Percentiles rank a stretch among this genome's conserved stretches.
These are phyloP conservation scores for Parasteatoda lunata DNA, from an alignment of 2,888 invertebrate species.

Conservation along the genomic window DNA sequence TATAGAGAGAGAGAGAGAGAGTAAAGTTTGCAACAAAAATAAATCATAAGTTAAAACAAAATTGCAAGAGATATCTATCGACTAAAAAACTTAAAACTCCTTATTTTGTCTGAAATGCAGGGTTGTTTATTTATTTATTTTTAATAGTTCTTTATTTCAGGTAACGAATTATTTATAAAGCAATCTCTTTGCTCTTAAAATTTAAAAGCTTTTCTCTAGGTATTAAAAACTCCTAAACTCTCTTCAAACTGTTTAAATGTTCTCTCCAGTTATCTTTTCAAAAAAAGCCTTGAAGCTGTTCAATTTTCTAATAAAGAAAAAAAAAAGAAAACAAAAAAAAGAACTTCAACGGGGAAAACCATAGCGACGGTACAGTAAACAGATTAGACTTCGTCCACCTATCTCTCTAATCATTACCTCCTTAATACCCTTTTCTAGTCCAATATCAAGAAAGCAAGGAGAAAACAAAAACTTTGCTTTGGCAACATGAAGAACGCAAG, in stretches of 20 bases:
- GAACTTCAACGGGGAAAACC: background rate
- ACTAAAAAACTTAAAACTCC: too few relatives aligned
- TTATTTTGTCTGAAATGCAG: too few relatives aligned
- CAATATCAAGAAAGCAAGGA: slow-evolving; percentile 22
- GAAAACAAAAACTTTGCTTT: slow-evolving; percentile 23
- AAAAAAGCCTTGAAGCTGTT: background rate
- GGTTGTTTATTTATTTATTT: too few relatives aligned
- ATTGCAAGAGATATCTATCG: too few relatives aligned
- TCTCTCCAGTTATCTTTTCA: background rate
- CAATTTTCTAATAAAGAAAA: background rate
- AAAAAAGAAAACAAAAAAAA: background rate
- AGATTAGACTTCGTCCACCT: slow-evolving; percentile 37
- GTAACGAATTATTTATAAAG: too few relatives aligned
- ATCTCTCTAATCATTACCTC: slow-evolving; percentile 43
- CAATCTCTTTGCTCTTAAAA: background rate
- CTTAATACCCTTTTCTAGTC: slow-evolving; percentile 51
- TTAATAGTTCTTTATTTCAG: too few relatives aligned
- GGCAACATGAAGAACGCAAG: slow-evolving; percentile 7
- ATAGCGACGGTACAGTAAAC: slow-evolving; percentile 5
- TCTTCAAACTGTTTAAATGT: background rate
- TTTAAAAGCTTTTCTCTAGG: background rate
- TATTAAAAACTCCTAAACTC: background rate
- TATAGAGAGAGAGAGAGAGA: too few relatives aligned
- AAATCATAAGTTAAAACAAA: too few relatives aligned
- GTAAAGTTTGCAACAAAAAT: too few relatives aligned